Evolutionary conservation across 2,113 vertebrate species (phyloP), one percentile per base, ranked within the genome.

Genomic region (Silurus asotus): DNA sequence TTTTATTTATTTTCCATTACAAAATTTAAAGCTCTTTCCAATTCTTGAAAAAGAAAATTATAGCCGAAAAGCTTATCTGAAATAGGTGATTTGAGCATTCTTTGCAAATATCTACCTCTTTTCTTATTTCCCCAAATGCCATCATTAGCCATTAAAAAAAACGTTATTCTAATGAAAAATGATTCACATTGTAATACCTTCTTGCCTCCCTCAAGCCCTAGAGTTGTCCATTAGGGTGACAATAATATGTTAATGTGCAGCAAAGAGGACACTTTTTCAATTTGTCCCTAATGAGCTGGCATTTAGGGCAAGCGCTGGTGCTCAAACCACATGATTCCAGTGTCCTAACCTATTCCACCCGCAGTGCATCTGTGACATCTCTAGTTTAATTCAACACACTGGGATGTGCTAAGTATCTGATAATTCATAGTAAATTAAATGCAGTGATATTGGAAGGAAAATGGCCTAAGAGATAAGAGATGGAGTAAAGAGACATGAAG

Each of bases 211-310:
- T 20, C 65, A 23, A 59, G 17, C 48, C 81, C 37, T 37, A 28
- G 80, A 56, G 58, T 67, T 77, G 58, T 81, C 88, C 58, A 80
- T 86, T 84, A 51, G 58, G 86, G 64, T 70, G 25, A 83, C 59
- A 85, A 83, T 78, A 56, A 72, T 84, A 83, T 67, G 84, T 77
- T 88, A 86, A 84, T 85, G 85, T 83, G 53, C 51, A 70, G 83
- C 45, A 77, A 87, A 45, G 49, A 83, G 53, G 62, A 17, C 17
- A 55, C 85, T 86, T 81, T 77, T 69, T 81, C 75, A 75, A 37
- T 88, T 80, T 48, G 75, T 56, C 78, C 20, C 87, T 83, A 89
- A 87, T 87, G 67, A 87, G 64, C 65, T 84, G 84, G 64, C 86
- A 83, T 87, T 89, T 84, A 77, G 55, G 84, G 69, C 28, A 72